Evolutionary conservation across 1,140 invertebrate species (phyloP), one percentile per base, ranked within the genome.

Genomic region (Harpegnathos saltator): DNA sequence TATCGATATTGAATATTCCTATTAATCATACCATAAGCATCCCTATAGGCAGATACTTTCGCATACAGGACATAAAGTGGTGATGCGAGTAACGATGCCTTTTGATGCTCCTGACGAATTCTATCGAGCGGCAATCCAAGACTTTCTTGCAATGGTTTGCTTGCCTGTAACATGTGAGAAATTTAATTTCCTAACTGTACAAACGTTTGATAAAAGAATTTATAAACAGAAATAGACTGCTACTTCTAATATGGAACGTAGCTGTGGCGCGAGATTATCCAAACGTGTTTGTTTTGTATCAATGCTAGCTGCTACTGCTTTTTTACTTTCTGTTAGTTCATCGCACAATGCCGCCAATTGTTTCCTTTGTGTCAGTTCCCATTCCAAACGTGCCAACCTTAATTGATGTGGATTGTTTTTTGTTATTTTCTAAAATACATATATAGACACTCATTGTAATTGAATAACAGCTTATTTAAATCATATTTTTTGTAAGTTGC

Each of bases 291-390:
- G 96, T 85, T 97, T 97, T n/a, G 96, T 96, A 61, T 97, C 96
- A 84, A 99, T 98, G 74, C 97, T 97, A 44, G 96, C 95, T 38
- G 96, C 95, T 9, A 98, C 96, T 71, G 95, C 95, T 89, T 98
- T 97, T 91, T 98, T 98, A 26, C 95, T 96, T 29, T 96, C 95
- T 50, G 97, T 95, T 11, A 98, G 93, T 86, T 97, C 95, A 89
- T 97, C 96, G 87, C 98, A 97, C 19, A 97, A 95, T 58, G 96
- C 95, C 14, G 98, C 96, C 22, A 98, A 93, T 87, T 98, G 96
- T 93, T 98, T 98, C 50, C 98, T 95, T 92, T 99, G 97, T n/a
- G 96, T 96, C 19, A 99, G 94, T 92, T 99, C 98, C 96, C 98
- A 99, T 91, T 99, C 97, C 9, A 99, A 93, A 82, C 98, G 96